A percentile compares a stretch with the other conserved stretches of the same genome.
Evolutionary conservation across 37 sponge, comb jelly and placozoan genomes (phyloP).

Genomic region (Bolinopsis microptera): DNA sequence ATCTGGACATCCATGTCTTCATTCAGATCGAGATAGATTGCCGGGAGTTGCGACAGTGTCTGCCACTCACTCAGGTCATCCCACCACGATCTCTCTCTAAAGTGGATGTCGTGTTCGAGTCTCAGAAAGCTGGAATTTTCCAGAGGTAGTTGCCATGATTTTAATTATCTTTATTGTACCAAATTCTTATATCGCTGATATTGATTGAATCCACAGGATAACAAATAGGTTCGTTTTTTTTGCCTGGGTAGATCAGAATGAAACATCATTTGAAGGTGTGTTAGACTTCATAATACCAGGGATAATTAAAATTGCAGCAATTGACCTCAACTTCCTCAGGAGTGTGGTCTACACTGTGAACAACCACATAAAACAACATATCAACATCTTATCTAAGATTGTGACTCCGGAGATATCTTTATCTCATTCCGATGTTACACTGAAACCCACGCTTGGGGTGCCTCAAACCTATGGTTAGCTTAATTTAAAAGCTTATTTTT

Average conservation of each 20-base stretch:
- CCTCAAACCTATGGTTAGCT: constrained; percentile 43
- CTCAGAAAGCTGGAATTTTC: constrained; percentile 45
- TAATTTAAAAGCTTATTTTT: too few relatives aligned
- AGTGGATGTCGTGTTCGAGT: constrained; percentile 64
- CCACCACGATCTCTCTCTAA: constrained; percentile 63
- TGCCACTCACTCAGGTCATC: constrained; percentile 67
- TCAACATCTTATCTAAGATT: constrained; percentile 35
- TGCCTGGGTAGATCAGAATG: too few relatives aligned
- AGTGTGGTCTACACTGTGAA: constrained; percentile 62
- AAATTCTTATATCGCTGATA: too few relatives aligned
- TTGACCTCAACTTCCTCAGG: constrained; percentile 6
- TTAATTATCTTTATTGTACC: constrained; percentile 70
- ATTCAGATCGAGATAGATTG: constrained; percentile 63
- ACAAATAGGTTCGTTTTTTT: too few relatives aligned
- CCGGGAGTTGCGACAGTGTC: constrained; percentile 64
- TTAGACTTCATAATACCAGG: too few relatives aligned
- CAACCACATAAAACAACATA: constrained; percentile 61
- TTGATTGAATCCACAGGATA: too few relatives aligned
- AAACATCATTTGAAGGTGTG: too few relatives aligned
- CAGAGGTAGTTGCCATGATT: constrained; percentile 69
- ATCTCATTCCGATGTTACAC: background rate
- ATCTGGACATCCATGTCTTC: constrained; percentile 64
- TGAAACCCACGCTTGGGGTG: constrained; percentile 46
- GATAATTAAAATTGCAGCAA: too few relatives aligned
- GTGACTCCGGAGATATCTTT: constrained; percentile 25